Evolutionary conservation across 2,113 vertebrate species (phyloP).

Genomic region (Sinosuthora webbiana): DNA sequence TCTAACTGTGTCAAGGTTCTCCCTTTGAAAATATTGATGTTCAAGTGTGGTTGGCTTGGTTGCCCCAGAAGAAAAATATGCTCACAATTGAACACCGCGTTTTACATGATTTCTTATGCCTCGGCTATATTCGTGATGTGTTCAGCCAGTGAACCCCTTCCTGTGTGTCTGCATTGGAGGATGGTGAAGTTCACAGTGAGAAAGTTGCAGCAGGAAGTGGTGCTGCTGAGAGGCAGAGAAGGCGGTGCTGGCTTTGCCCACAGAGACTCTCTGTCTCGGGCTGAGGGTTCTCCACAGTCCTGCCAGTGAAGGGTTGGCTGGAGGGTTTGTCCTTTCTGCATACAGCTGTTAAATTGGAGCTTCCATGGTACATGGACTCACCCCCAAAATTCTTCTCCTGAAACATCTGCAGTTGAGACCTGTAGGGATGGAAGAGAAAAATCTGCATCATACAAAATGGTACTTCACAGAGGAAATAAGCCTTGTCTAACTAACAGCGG

Average conservation of each 20-base stretch:
- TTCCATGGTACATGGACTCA: fast-evolving
- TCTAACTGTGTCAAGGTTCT: neutral
- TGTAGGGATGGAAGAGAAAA: neutral
- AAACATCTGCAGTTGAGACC: neutral
- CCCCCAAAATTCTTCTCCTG: neutral
- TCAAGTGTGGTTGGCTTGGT: neutral
- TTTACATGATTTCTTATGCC: neutral
- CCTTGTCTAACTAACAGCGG: neutral
- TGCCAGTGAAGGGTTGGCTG: neutral
- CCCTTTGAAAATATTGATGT: neutral
- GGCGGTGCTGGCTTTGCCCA: neutral
- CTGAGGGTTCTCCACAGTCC: neutral
- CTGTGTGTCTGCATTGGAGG: neutral
- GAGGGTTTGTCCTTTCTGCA: neutral
- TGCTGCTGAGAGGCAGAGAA: neutral
- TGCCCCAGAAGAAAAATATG: neutral
- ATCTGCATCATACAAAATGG: neutral
- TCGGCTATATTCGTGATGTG: neutral
- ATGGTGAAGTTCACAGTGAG: neutral
- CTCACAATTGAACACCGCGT: neutral
- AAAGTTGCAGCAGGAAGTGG: neutral
- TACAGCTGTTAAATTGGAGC: neutral
- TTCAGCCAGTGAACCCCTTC: neutral
- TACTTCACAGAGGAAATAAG: neutral
- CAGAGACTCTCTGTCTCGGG: neutral